Percentiles rank a stretch among this genome's conserved stretches.
Conservation (phyloP, 2,797 vertebrate genomes). For the Erethizon dorsatum region DNA sequence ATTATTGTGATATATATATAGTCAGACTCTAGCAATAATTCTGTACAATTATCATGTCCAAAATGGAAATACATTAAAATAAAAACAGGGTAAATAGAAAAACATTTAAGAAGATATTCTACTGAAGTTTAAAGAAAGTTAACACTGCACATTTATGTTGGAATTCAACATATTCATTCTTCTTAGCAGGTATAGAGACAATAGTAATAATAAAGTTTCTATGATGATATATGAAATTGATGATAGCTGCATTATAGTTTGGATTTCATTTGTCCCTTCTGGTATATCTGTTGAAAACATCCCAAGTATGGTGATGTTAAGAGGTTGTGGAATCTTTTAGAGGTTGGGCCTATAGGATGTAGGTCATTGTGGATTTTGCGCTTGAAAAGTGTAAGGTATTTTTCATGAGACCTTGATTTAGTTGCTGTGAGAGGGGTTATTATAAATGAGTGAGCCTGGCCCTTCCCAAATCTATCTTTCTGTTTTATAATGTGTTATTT, state of each 20-base stretch:
- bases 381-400: neutral
- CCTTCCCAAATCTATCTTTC: neutral
- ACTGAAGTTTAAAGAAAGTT: conserved; percentile 27
- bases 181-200: too few relatives aligned
- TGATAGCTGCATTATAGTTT: too few relatives aligned
- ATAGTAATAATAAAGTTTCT: too few relatives aligned
- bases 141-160: neutral
- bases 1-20: neutral
- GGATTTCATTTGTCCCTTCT: too few relatives aligned
- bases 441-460: too few relatives aligned
- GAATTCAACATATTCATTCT: neutral
- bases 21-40: neutral
- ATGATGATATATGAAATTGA: too few relatives aligned
- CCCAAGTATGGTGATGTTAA: too few relatives aligned
- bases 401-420: neutral
- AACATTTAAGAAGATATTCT: neutral
- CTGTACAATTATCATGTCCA: neutral
- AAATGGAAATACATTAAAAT: neutral
- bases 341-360: neutral
- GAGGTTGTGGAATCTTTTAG: too few relatives aligned
- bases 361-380: neutral
- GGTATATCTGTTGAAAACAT: too few relatives aligned
- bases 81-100: neutral
- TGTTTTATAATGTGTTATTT: neutral
- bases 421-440: neutral